Conservation (phyloP, 2,888 invertebrate genomes). For the Eurytoma adleriae region DNA sequence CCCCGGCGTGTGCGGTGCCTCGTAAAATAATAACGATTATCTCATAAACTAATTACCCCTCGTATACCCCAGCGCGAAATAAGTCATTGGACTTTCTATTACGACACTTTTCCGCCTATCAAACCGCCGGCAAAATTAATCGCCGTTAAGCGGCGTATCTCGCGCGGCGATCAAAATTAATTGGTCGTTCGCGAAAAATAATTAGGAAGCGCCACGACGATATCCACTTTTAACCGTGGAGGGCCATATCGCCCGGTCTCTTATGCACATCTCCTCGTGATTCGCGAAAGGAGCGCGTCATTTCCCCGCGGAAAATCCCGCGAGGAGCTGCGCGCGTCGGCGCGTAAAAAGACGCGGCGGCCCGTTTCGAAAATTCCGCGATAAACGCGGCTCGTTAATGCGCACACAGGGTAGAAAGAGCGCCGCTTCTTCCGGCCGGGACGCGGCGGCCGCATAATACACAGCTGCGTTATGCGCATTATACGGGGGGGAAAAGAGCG, state of each 20-base stretch:
- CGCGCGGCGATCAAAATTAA: too few species aligned
- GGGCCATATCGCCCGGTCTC: too few species aligned
- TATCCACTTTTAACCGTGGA: too few species aligned
- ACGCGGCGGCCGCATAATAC: constrained; percentile 20
- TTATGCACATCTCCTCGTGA: too few species aligned
- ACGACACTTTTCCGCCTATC: background rate
- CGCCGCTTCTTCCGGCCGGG: constrained; percentile 13
- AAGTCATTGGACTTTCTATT: background rate
- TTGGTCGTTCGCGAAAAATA: too few species aligned
- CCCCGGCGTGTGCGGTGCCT: background rate
- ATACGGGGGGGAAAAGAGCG: background rate
- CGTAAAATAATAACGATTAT: background rate
- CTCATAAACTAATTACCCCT: constrained; percentile 6
- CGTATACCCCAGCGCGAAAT: background rate
- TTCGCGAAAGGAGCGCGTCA: constrained; percentile 26
- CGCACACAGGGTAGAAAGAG: background rate
- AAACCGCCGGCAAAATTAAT: background rate
- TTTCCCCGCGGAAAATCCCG: constrained; percentile 46
- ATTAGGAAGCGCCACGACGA: too few species aligned
- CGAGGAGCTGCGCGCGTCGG: constrained; percentile 16
- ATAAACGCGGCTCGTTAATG: constrained; percentile 44
- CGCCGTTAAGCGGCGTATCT: too few species aligned
- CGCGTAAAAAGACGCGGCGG: constrained; percentile 11
- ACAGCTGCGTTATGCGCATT: background rate
- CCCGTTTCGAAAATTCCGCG: background rate